These are phyloP conservation scores for Mustela nigripes DNA, from an alignment of 2,113 vertebrate genomes.

Conservation along the genomic window DNA sequence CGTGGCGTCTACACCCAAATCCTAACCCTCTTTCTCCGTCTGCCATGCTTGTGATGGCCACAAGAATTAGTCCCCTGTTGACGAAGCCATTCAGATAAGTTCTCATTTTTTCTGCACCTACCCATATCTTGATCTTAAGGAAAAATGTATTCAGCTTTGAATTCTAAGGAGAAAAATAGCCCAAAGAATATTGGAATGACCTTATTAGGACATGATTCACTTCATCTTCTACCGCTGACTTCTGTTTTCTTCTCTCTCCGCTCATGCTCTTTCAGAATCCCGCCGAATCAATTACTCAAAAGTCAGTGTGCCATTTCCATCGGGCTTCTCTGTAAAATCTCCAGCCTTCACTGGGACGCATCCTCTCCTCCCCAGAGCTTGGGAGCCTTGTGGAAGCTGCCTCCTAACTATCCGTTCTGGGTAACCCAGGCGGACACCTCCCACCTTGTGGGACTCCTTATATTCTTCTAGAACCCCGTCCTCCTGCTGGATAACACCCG, in stretches of 20 bases:
- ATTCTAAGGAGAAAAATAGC: not conserved
- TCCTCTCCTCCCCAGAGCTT: not conserved
- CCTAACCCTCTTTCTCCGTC: not conserved
- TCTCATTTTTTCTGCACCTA: not conserved
- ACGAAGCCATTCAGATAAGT: not conserved
- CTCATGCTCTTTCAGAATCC: not conserved
- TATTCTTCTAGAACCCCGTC: not conserved
- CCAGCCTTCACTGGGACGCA: not conserved
- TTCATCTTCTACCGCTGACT: no score
- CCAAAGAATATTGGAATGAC: not conserved
- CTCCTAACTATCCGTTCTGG: not conserved
- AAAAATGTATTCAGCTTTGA: not conserved
- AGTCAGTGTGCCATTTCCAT: not conserved
- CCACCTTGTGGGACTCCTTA: not conserved
- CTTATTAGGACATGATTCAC: no score
- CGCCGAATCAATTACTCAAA: not conserved
- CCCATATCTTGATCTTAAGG: not conserved
- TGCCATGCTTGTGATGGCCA: fast-evolving
- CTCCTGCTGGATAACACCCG: not conserved
- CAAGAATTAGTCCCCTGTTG: not conserved
- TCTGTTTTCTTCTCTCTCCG: not conserved
- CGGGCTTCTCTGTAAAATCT: not conserved
- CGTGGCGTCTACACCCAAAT: not conserved
- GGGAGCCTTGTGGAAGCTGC: not conserved
- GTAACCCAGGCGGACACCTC: not conserved